A percentile compares a stretch with the other conserved stretches of the same genome.
These are phyloP conservation scores for Hydrocynus forskahlii DNA, from an alignment of 2,797 vertebrate genomes.

Conservation along the genomic window DNA sequence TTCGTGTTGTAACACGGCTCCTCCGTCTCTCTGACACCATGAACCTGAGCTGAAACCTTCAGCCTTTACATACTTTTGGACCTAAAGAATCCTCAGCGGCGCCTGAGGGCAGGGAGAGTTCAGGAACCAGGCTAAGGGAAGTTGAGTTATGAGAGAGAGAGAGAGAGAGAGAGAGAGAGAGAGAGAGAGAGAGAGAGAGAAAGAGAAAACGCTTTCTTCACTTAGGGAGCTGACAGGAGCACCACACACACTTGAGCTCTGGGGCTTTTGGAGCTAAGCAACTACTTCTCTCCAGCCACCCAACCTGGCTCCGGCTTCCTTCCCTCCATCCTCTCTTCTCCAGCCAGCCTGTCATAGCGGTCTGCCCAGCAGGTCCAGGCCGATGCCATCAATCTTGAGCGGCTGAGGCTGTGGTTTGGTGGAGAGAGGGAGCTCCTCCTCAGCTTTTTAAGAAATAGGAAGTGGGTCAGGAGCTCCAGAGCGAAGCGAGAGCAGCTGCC, in stretches of 20 bases:
- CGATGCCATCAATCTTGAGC: conserved; percentile 80
- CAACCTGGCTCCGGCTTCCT: conserved; percentile 40
- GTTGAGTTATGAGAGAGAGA: conserved; percentile 77
- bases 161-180: too few relatives aligned
- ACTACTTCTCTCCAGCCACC: conserved; percentile 43
- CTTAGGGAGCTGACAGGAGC: conserved; percentile 45
- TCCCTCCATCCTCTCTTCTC: conserved; percentile 51
- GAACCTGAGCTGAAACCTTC: conserved; percentile 77
- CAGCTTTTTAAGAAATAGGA: conserved; percentile 67
- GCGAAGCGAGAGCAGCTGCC: conserved; percentile 80
- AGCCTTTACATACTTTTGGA: conserved; percentile 76
- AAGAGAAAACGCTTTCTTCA: conserved; percentile 62
- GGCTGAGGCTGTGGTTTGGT: conserved; percentile 31
- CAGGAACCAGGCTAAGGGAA: conserved; percentile 62
- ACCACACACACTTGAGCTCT: conserved; percentile 57
- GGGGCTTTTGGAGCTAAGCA: conserved; percentile 66
- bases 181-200: too few relatives aligned
- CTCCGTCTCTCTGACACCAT: conserved; percentile 74
- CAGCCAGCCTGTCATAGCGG: conserved; percentile 51
- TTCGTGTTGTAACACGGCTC: conserved; percentile 80
- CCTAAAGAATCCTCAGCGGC: conserved; percentile 58
- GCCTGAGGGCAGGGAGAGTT: conserved; percentile 57
- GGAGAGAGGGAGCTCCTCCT: conserved; percentile 45
- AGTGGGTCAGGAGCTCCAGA: conserved; percentile 83
- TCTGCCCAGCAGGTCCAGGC: conserved; percentile 75